A percentile compares a stretch with the other conserved stretches of the same genome.
Evolutionary conservation across 2,888 invertebrate genomes (phyloP).

Genomic region (Hypercompe scribonia): DNA sequence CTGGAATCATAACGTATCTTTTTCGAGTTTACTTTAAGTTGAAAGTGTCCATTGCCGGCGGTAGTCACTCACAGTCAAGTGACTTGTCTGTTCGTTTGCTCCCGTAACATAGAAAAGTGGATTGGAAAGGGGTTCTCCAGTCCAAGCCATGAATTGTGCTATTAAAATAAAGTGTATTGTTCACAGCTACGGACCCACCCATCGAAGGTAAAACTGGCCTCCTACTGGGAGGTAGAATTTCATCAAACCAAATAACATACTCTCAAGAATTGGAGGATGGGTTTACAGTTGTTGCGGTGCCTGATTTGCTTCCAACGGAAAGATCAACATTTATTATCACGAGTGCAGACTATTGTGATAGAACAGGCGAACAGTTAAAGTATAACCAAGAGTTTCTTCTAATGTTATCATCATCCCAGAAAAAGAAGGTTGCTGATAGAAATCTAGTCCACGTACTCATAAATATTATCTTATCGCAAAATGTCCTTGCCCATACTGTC

Average conservation of each 20-base stretch:
- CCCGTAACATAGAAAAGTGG: too few species aligned
- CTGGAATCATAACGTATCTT: too few species aligned
- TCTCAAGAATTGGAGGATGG: constrained; percentile 78
- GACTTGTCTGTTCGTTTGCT: too few species aligned
- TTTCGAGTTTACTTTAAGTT: too few species aligned
- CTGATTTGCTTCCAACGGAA: constrained; percentile 59
- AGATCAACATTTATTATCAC: constrained; percentile 73
- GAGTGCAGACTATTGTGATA: constrained; percentile 78
- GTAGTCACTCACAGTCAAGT: too few species aligned
- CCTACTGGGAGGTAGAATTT: constrained; percentile 74
- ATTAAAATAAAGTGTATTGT: background rate
- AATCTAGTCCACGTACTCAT: constrained; percentile 12
- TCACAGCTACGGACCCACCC: constrained; percentile 70
- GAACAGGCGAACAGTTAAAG: constrained; percentile 73
- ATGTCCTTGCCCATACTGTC: too few species aligned
- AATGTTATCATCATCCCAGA: constrained; percentile 69
- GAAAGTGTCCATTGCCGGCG: too few species aligned
- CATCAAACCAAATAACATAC: constrained; percentile 73
- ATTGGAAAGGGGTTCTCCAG: too few species aligned
- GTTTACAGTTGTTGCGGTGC: constrained; percentile 65
- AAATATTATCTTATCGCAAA: too few species aligned
- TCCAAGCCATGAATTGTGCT: too few species aligned
- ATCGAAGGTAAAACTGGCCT: constrained; percentile 67
- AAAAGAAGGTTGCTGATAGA: constrained; percentile 63
- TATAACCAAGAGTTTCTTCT: constrained; percentile 81